Evolutionary conservation across 2,888 invertebrate genomes (phyloP).

Genomic region (Agelastica alni): DNA sequence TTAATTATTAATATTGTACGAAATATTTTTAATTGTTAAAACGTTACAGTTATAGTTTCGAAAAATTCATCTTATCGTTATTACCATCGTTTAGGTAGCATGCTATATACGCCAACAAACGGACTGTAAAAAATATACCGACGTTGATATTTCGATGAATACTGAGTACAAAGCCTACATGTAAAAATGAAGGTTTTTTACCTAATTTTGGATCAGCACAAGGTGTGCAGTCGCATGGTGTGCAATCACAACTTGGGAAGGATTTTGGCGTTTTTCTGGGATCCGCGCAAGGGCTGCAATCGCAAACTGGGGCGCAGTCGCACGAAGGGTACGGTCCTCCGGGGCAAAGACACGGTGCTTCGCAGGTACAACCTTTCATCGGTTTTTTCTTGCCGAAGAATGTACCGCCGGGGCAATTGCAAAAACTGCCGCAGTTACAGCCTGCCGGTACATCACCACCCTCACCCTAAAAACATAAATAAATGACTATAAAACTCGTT

Average conservation of each 20-base stretch:
- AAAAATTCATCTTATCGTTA: too few relatives aligned
- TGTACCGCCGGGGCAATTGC: constrained; percentile 5
- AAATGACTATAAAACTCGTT: too few relatives aligned
- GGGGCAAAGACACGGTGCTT: background rate
- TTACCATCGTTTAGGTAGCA: background rate
- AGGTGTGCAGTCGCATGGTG: constrained; percentile 27
- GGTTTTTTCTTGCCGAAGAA: background rate
- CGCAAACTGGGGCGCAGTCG: constrained; percentile 11
- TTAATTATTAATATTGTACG: too few relatives aligned
- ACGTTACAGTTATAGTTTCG: too few relatives aligned
- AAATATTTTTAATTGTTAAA: too few relatives aligned
- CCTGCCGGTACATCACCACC: too few relatives aligned
- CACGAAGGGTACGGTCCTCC: constrained; percentile 9
- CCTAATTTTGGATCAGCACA: constrained; percentile 27
- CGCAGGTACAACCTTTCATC: background rate
- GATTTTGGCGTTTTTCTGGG: too few relatives aligned
- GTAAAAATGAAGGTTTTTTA: too few relatives aligned
- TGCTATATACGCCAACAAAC: background rate
- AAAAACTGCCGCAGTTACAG: constrained; percentile 4
- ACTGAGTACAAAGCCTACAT: too few relatives aligned
- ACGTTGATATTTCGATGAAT: constrained; percentile 5
- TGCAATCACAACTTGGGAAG: too few relatives aligned
- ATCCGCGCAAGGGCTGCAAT: constrained; percentile 15
- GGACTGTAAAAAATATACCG: background rate
- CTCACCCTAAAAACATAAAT: too few relatives aligned